These are phyloP conservation scores for Ariolimax columbianus DNA, from an alignment of 2,888 invertebrate species.

Conservation along the genomic window DNA sequence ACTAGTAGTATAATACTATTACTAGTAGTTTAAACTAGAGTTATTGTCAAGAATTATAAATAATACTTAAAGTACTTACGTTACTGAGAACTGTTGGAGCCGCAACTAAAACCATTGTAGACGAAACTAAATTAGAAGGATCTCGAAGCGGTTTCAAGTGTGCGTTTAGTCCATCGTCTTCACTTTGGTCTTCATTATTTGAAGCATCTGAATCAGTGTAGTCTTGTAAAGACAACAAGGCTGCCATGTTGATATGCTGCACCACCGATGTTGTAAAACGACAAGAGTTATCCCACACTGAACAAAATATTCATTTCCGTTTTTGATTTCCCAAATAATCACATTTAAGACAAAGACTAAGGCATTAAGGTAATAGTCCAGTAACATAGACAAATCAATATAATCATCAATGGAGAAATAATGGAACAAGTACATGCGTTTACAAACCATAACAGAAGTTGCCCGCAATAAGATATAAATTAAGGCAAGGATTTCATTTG, in stretches of 20 bases:
- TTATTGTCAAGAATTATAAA: too few relatives aligned
- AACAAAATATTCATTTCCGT: not conserved
- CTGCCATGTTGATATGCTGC: conserved; percentile 55
- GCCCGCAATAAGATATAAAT: too few relatives aligned
- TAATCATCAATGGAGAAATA: too few relatives aligned
- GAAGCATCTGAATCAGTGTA: conserved; percentile 88
- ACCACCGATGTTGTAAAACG: not conserved
- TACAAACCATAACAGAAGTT: too few relatives aligned
- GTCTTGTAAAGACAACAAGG: conserved; percentile 82
- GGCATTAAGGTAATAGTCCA: too few relatives aligned
- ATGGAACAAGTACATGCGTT: too few relatives aligned
- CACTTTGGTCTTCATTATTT: conserved; percentile 78
- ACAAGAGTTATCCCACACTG: not conserved
- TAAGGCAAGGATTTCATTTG: too few relatives aligned
- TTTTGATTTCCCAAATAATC: too few relatives aligned
- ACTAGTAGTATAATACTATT: too few relatives aligned
- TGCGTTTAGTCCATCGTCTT: conserved; percentile 63
- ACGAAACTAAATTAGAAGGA: conserved; percentile 58
- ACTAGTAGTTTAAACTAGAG: too few relatives aligned
- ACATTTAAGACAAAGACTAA: too few relatives aligned
- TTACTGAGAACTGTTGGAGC: conserved; percentile 91
- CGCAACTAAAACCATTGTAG: conserved; percentile 83
- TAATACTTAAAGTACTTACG: conserved; percentile 72
- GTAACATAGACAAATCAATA: too few relatives aligned
- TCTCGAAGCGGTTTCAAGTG: conserved; percentile 71